phyloP scores from a whole-genome alignment of 2,888 invertebrate genomes.

The Atherix ibis region DNA sequence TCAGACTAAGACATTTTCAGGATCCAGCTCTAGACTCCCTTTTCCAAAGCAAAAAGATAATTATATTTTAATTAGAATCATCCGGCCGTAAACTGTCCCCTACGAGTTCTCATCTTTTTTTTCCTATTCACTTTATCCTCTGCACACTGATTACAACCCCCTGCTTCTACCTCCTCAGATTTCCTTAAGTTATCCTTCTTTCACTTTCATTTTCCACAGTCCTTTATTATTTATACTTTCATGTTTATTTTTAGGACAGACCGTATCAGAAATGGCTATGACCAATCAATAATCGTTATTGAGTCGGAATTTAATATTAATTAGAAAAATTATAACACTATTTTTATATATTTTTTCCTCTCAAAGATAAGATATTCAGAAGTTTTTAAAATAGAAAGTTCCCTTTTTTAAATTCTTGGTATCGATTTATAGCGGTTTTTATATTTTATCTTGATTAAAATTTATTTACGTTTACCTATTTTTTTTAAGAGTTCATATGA shows the following conservation, averaged over 20 bases:
- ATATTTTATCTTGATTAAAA: too few relatives aligned
- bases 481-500: too few relatives aligned
- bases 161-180: neutral
- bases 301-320: constrained; percentile 7
- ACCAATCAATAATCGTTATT: constrained; percentile 9
- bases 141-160: too few relatives aligned
- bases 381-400: too few relatives aligned
- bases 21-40: neutral
- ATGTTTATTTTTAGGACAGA: constrained; percentile 1
- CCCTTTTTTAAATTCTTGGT: too few relatives aligned
- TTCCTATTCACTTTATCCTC: neutral
- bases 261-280: constrained; percentile 3
- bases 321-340: constrained; percentile 1
- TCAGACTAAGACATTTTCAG: too few relatives aligned
- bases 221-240: constrained; percentile 16
- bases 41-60: constrained; percentile 20
- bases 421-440: too few relatives aligned
- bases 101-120: constrained; percentile 18
- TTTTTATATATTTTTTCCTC: neutral
- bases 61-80: constrained; percentile 36
- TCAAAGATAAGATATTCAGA: too few relatives aligned
- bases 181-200: neutral
- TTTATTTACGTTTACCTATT: too few relatives aligned
- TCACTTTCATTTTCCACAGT: neutral
- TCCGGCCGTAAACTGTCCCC: constrained; percentile 34